A percentile compares a stretch with the other conserved stretches of the same genome.
Evolutionary conservation across 1,140 invertebrate species (phyloP).

Genomic region (Olivierus martensii): DNA sequence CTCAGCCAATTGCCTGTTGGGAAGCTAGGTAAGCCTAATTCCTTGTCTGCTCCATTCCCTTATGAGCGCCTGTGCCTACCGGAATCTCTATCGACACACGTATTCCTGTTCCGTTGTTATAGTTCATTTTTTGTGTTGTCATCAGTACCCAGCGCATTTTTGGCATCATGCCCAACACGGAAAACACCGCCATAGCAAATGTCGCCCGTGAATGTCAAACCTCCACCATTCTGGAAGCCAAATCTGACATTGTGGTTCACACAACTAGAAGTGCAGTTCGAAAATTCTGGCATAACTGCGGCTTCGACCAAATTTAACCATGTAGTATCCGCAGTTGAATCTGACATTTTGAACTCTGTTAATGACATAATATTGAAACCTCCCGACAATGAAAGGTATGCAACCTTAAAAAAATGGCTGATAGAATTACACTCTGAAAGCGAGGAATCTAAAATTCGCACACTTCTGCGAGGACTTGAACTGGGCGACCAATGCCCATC

Average conservation of each 20-base stretch:
- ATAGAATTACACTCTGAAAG: neutral
- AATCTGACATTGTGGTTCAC: constrained; percentile 22
- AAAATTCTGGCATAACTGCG: neutral
- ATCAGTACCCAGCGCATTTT: too few relatives aligned
- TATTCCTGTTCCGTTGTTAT: too few relatives aligned
- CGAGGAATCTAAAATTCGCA: neutral
- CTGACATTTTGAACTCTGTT: neutral
- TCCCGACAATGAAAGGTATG: neutral
- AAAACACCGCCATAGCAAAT: too few relatives aligned
- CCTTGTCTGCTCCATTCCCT: too few relatives aligned
- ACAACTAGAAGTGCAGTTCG: constrained; percentile 23
- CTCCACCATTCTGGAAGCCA: constrained; percentile 23
- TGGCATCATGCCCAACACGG: too few relatives aligned
- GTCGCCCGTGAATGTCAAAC: constrained; percentile 5
- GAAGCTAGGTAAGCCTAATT: too few relatives aligned
- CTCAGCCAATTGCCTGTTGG: too few relatives aligned
- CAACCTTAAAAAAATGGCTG: too few relatives aligned
- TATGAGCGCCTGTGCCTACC: too few relatives aligned
- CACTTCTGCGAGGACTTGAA: neutral
- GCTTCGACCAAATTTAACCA: constrained; percentile 18
- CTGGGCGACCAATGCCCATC: constrained; percentile 1
- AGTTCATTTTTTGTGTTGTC: too few relatives aligned
- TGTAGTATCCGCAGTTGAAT: neutral
- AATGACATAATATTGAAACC: neutral
- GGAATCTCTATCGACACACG: too few relatives aligned